phyloP scores from a whole-genome alignment of 1,140 invertebrate species.

The Drosophila quadrilineata region DNA sequence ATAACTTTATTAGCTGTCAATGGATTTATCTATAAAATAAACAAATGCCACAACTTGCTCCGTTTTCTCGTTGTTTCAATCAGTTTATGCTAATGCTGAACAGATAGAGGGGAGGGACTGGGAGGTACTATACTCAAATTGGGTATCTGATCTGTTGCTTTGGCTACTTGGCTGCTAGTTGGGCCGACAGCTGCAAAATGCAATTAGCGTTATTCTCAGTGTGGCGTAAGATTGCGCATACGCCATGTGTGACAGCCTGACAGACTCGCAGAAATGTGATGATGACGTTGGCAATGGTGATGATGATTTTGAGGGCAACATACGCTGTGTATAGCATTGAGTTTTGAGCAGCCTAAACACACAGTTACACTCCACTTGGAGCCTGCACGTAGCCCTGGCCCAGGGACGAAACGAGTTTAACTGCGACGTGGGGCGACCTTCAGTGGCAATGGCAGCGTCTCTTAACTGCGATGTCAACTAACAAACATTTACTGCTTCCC shows the following conservation, averaged over 20 bases:
- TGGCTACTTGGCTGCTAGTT: slow-evolving; percentile 18
- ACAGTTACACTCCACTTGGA: slow-evolving; percentile 26
- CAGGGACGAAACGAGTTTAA: not conserved
- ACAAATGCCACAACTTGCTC: not conserved
- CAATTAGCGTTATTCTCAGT: slow-evolving; percentile 74
- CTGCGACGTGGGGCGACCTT: slow-evolving; percentile 36
- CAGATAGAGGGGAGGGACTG: not conserved
- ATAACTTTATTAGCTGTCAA: too few species aligned
- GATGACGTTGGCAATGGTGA: slow-evolving; percentile 59
- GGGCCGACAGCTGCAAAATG: slow-evolving; percentile 59
- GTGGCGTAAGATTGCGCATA: slow-evolving; percentile 65
- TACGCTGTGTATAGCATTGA: slow-evolving; percentile 76
- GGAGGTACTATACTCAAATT: not conserved
- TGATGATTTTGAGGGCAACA: slow-evolving; percentile 5
- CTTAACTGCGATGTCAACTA: slow-evolving; percentile 31
- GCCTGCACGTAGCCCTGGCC: not conserved
- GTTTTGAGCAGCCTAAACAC: slow-evolving; percentile 52
- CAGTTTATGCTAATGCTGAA: slow-evolving; percentile 15
- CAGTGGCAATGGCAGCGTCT: slow-evolving; percentile 12
- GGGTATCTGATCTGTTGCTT: slow-evolving; percentile 11
- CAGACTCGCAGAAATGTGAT: slow-evolving; percentile 31
- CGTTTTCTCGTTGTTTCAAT: slow-evolving; percentile 16
- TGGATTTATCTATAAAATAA: too few species aligned
- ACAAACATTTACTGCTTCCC: slow-evolving; percentile 4
- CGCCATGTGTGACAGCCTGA: slow-evolving; percentile 43